Percentiles rank a stretch among this genome's conserved stretches.
Evolutionary conservation across 2,888 invertebrate genomes (phyloP).

Genomic region (Baccha elongata): DNA sequence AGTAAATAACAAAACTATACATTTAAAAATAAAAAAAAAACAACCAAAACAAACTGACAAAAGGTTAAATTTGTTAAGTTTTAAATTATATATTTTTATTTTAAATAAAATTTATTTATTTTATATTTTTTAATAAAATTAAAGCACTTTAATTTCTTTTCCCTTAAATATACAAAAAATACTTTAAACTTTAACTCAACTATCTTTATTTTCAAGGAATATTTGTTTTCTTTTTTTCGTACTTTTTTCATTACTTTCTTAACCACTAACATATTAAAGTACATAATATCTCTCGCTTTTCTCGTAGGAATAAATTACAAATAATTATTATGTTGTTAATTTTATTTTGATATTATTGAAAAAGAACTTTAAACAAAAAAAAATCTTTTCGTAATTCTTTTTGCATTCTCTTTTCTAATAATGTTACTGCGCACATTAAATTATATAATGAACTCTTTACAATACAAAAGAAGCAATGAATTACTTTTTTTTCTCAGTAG

Average conservation of each 20-base stretch:
- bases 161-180: slow-evolving; percentile 32
- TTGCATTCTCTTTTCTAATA: slow-evolving; percentile 70
- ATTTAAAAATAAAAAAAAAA: neutral
- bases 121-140: slow-evolving; percentile 23
- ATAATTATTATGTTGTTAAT: slow-evolving; percentile 56
- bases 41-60: neutral
- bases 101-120: slow-evolving; percentile 3
- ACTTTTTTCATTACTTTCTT: slow-evolving; percentile 57
- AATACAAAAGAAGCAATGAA: slow-evolving; percentile 60
- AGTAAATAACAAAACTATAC: slow-evolving; percentile 3
- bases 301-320: slow-evolving; percentile 61
- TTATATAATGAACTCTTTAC: slow-evolving; percentile 59
- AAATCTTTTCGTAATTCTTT: slow-evolving; percentile 57
- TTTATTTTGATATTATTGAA: slow-evolving; percentile 37
- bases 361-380: slow-evolving; percentile 24
- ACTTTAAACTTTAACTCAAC: slow-evolving; percentile 34
- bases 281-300: slow-evolving; percentile 70
- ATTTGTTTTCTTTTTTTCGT: slow-evolving; percentile 55
- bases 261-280: slow-evolving; percentile 70
- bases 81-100: neutral
- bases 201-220: slow-evolving; percentile 44
- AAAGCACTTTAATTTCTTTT: slow-evolving; percentile 56
- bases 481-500: slow-evolving; percentile 17
- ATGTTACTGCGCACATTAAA: slow-evolving; percentile 67
- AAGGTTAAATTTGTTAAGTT: slow-evolving; percentile 4